These are phyloP conservation scores for Ochotona princeps DNA, from an alignment of 2,113 vertebrate genomes.

Conservation along the genomic window DNA sequence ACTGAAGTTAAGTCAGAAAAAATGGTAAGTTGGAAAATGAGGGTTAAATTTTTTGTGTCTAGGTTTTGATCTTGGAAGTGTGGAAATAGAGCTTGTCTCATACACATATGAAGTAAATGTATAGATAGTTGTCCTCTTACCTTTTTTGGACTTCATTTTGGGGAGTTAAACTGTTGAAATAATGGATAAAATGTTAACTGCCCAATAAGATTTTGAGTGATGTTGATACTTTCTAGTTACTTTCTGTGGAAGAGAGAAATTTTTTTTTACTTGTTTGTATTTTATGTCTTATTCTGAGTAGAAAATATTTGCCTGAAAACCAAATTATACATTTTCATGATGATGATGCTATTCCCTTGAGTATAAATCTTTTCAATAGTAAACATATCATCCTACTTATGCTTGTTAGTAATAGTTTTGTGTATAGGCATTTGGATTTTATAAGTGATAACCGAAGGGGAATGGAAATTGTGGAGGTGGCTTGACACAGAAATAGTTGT, in stretches of 20 bases:
- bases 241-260: neutral
- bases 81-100: constrained; percentile 6
- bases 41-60: neutral
- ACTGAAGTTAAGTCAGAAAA: constrained; percentile 91
- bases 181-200: constrained; percentile 1
- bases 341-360: constrained; percentile 37
- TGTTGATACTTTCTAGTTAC: neutral
- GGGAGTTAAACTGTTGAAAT: neutral
- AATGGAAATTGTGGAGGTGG: neutral
- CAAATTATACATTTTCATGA: neutral
- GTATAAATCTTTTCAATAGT: neutral
- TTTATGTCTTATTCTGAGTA: constrained; percentile 33
- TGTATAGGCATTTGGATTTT: constrained; percentile 19
- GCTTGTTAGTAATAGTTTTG: constrained; percentile 2
- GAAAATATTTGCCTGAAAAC: neutral
- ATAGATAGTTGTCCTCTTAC: neutral
- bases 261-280: constrained; percentile 1
- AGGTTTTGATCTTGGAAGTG: neutral
- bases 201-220: neutral
- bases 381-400: constrained; percentile 14
- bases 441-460: neutral
- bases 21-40: constrained; percentile 88
- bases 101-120: neutral
- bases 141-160: neutral
- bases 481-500: neutral